Evolutionary conservation across 2,888 invertebrate species (phyloP).

Genomic region (Platycheirus rosarum): DNA sequence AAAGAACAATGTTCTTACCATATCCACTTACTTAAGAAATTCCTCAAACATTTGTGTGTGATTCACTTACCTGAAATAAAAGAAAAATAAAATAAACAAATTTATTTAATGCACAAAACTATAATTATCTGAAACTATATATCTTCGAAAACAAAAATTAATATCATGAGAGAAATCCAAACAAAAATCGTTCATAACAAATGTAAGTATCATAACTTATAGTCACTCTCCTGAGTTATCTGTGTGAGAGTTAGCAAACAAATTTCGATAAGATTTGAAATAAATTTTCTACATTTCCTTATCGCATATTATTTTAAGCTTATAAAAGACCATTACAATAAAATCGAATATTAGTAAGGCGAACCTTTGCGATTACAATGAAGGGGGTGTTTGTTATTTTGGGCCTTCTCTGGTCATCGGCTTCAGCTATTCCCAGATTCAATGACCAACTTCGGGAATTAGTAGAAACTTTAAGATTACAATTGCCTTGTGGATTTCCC

Average conservation of each 20-base stretch:
- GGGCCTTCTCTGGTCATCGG: slow-evolving; percentile 36
- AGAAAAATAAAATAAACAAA: slow-evolving; percentile 4
- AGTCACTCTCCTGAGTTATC: slow-evolving; percentile 18
- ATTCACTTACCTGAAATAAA: slow-evolving; percentile 47
- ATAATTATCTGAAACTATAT: background rate
- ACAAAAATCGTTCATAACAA: background rate
- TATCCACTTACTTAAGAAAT: background rate
- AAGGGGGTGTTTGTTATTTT: slow-evolving; percentile 13
- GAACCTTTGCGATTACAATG: slow-evolving; percentile 21
- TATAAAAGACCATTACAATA: slow-evolving; percentile 27
- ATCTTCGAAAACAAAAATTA: background rate
- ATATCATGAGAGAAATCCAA: slow-evolving; percentile 11
- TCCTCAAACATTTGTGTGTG: slow-evolving; percentile 7
- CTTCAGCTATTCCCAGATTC: slow-evolving; percentile 73
- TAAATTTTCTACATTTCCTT: slow-evolving; percentile 17
- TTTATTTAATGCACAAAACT: slow-evolving; percentile 23
- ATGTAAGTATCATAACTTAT: slow-evolving; percentile 5
- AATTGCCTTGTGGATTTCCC: slow-evolving; percentile 80
- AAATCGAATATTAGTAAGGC: slow-evolving; percentile 1
- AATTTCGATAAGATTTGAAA: slow-evolving; percentile 50
- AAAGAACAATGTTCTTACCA: too few relatives aligned
- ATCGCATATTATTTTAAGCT: slow-evolving; percentile 13
- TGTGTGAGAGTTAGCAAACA: slow-evolving; percentile 28
- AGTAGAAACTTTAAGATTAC: slow-evolving; percentile 78
- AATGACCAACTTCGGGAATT: slow-evolving; percentile 79